Evolutionary conservation across 2,797 vertebrate genomes (phyloP).

Genomic region (Etheostoma perlongum): DNA sequence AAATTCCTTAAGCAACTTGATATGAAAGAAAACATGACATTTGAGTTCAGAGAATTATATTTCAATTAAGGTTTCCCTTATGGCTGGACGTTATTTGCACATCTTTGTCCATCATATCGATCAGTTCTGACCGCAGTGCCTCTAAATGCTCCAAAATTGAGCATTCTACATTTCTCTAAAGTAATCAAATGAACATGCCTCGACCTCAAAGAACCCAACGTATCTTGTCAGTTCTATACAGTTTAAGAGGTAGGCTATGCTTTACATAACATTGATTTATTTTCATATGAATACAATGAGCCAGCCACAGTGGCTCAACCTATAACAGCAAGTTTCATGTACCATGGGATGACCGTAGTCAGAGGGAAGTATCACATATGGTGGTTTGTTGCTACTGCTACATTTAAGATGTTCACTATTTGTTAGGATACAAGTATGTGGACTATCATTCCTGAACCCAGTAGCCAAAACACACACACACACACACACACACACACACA

Average conservation of each 20-base stretch:
- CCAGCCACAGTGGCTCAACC: not conserved
- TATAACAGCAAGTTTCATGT: not conserved
- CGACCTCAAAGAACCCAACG: not conserved
- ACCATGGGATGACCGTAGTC: not conserved
- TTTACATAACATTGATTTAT: not conserved
- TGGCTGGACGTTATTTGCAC: conserved; percentile 11
- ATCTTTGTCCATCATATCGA: conserved; percentile 11
- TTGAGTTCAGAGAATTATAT: conserved; percentile 15
- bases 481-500: not conserved
- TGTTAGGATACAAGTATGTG: not conserved
- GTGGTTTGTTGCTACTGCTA: conserved; percentile 21
- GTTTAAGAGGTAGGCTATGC: conserved; percentile 4
- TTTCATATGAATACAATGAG: conserved; percentile 3
- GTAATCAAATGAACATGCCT: not conserved
- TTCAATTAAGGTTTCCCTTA: conserved; percentile 25
- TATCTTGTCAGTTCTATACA: not conserved
- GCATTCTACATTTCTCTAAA: conserved; percentile 15
- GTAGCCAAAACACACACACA: conserved; percentile 7
- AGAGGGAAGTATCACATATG: conserved; percentile 16
- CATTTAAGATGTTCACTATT: conserved; percentile 46
- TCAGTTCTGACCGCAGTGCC: conserved; percentile 3
- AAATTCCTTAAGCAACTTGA: conserved; percentile 47
- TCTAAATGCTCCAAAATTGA: conserved; percentile 19
- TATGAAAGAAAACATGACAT: conserved; percentile 18
- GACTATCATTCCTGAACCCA: not conserved